Conservation (phyloP, 2,113 vertebrate genomes). For the Psilopsiagon aurifrons region DNA sequence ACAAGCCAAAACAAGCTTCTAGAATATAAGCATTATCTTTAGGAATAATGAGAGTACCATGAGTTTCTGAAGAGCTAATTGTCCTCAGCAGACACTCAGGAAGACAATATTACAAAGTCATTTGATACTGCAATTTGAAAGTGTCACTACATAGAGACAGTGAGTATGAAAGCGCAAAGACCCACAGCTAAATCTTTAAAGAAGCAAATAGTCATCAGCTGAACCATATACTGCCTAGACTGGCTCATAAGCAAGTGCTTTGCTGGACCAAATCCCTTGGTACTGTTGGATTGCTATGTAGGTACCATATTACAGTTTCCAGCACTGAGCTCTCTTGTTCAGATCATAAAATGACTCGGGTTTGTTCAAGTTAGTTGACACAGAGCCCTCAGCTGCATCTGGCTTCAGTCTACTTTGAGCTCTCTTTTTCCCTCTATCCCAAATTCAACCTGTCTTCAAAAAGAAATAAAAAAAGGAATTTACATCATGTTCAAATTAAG, state of each 20-base stretch:
- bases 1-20: neutral
- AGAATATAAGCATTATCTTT: neutral
- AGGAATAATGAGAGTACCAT: neutral
- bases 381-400: neutral
- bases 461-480: neutral
- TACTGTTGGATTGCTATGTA: neutral
- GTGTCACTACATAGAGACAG: neutral
- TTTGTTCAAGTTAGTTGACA: neutral
- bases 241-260: neutral
- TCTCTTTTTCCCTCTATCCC: neutral
- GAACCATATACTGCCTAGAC: neutral
- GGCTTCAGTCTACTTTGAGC: neutral
- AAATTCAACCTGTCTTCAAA: neutral
- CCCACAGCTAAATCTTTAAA: neutral
- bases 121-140: neutral
- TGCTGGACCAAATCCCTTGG: neutral
- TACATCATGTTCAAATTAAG: neutral
- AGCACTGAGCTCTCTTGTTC: neutral
- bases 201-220: neutral
- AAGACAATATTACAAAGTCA: neutral
- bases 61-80: neutral
- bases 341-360: neutral
- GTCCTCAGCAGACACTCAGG: neutral
- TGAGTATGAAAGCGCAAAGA: neutral
- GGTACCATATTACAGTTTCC: neutral